Conservation (phyloP, 2,797 vertebrate species). For the Vultur gryphus region DNA sequence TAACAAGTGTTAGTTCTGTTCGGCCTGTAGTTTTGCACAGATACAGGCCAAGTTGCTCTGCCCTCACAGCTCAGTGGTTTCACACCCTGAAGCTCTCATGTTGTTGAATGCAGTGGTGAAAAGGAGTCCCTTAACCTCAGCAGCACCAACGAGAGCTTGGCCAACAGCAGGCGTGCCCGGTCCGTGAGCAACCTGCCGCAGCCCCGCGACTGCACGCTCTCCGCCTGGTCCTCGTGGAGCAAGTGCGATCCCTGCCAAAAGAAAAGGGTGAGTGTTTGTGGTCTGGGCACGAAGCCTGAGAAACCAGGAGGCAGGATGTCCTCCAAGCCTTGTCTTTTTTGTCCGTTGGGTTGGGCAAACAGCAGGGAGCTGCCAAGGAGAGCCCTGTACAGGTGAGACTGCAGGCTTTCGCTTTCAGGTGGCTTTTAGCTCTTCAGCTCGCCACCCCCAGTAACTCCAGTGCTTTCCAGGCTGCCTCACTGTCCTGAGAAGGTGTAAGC, state of each 20-base stretch:
- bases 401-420: not conserved
- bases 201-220: slow-evolving; percentile 82
- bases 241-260: slow-evolving; percentile 87
- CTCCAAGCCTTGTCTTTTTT: not conserved
- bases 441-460: not conserved
- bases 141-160: not conserved
- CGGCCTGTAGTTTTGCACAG: not conserved
- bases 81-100: not conserved
- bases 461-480: not conserved
- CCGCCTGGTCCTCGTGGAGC: slow-evolving; percentile 89
- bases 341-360: rapidly evolving
- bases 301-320: not conserved
- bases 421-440: not conserved
- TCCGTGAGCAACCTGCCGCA: not conserved
- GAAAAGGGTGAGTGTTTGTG: slow-evolving; percentile 80
- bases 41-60: not conserved
- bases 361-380: rapidly evolving
- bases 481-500: not conserved
- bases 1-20: not conserved
- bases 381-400: not conserved
- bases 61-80: not conserved
- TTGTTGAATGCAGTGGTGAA: slow-evolving; percentile 41
- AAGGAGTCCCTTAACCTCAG: not conserved
- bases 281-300: not conserved
- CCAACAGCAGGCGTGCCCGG: slow-evolving; percentile 47